phyloP scores from a whole-genome alignment of 53 echinoderm and acorn worm species.

The Actinopyga echinites region DNA sequence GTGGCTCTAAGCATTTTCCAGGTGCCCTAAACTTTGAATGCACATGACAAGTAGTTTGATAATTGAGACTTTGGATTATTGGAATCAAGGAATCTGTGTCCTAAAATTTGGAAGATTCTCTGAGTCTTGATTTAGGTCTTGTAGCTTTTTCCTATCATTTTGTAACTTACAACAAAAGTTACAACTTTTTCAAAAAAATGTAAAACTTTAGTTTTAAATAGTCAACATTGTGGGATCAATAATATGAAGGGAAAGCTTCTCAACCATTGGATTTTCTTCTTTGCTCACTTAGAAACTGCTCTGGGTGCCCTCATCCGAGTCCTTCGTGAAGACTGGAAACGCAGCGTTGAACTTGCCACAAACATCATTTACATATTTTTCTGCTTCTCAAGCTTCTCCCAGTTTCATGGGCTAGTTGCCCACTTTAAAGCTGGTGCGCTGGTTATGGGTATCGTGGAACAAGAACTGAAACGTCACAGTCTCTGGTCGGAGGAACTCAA shows the following conservation, averaged over 20 bases:
- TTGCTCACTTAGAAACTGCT: constrained; percentile 76
- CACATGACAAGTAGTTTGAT: too few relatives aligned
- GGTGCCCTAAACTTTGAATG: too few relatives aligned
- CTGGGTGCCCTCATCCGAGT: constrained; percentile 90
- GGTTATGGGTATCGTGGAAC: constrained; percentile 92
- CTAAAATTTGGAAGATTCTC: too few relatives aligned
- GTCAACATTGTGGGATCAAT: too few relatives aligned
- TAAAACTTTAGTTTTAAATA: too few relatives aligned
- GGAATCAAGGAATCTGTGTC: too few relatives aligned
- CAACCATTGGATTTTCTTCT: not conserved
- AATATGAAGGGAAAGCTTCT: not conserved
- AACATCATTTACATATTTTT: constrained; percentile 99
- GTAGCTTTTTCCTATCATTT: too few relatives aligned
- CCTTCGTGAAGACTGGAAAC: constrained; percentile 96
- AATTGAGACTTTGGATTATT: too few relatives aligned
- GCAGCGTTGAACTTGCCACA: constrained; percentile 95
- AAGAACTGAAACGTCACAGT: constrained; percentile 86
- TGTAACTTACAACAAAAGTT: too few relatives aligned
- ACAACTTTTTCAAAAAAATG: too few relatives aligned
- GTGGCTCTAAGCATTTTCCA: too few relatives aligned
- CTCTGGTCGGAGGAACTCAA: constrained; percentile 90
- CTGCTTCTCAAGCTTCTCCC: constrained; percentile 98
- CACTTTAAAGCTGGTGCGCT: constrained; percentile 98
- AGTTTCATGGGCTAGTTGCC: constrained; percentile 92
- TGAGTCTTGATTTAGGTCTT: too few relatives aligned